phyloP scores from a whole-genome alignment of 2,888 invertebrate genomes.

The Eumacrocentrus americanus region DNA sequence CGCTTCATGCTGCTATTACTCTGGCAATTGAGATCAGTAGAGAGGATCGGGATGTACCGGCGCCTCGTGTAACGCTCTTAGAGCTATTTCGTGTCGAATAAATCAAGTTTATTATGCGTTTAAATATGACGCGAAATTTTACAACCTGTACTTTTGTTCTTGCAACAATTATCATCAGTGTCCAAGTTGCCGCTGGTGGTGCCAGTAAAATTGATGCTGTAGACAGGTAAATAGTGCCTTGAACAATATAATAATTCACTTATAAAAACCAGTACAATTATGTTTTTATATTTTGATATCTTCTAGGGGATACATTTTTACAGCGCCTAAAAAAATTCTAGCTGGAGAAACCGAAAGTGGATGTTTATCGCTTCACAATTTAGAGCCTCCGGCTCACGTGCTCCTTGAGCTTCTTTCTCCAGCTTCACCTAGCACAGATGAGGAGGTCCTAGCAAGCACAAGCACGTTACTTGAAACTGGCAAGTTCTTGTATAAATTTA shows the following conservation, averaged over 20 bases:
- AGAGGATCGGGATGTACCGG: background rate
- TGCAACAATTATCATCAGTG: slow-evolving; percentile 4
- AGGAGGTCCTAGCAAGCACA: slow-evolving; percentile 46
- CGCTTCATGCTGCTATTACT: background rate
- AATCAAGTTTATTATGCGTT: slow-evolving; percentile 17
- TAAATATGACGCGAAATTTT: background rate
- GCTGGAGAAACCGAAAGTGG: slow-evolving; percentile 54
- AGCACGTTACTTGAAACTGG: slow-evolving; percentile 46
- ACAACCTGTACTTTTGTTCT: background rate
- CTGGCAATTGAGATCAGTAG: background rate
- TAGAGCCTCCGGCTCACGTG: slow-evolving; percentile 54
- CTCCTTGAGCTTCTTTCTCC: slow-evolving; percentile 48
- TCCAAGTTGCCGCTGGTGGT: background rate
- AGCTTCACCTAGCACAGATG: slow-evolving; percentile 33
- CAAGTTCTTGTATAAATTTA: slow-evolving; percentile 31
- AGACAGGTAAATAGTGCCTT: slow-evolving; percentile 21
- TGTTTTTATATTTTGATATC: slow-evolving; percentile 1
- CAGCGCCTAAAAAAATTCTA: slow-evolving; percentile 52
- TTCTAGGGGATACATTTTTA: slow-evolving; percentile 55
- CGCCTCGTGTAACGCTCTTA: background rate
- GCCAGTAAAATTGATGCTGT: slow-evolving; percentile 18
- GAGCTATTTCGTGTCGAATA: slow-evolving; percentile 28
- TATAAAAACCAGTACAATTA: background rate
- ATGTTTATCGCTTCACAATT: slow-evolving; percentile 56
- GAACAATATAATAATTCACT: background rate